Conservation (phyloP, 2,888 invertebrate species). For the Ethmia dodecea region DNA sequence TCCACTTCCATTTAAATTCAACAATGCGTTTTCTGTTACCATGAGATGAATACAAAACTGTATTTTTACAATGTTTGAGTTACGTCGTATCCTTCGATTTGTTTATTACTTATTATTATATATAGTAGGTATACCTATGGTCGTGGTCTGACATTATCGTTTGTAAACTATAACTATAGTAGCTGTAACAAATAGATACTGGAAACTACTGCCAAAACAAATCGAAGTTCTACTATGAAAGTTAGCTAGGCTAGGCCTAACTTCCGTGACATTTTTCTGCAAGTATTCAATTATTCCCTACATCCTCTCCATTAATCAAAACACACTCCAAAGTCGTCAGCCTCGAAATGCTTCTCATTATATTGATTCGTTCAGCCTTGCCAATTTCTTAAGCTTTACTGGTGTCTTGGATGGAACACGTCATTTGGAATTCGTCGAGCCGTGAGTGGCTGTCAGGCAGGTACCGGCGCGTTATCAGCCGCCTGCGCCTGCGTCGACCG, state of each 20-base stretch:
- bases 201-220: no score
- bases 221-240: no score
- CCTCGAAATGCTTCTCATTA: no score
- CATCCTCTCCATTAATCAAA: no score
- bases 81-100: no score
- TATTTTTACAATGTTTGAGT: no score
- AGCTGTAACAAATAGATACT: no score
- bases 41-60: conserved; percentile 60
- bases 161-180: not conserved
- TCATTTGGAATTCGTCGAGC: conserved; percentile 25
- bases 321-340: no score
- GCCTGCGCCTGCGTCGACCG: conserved; percentile 46
- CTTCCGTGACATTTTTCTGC: no score
- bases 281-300: no score
- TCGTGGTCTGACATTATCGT: not conserved
- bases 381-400: not conserved
- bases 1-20: conserved; percentile 57
- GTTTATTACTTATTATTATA: conserved; percentile 19
- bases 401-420: not conserved
- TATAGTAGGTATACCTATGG: conserved; percentile 6
- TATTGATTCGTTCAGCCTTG: no score
- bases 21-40: conserved; percentile 52
- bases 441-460: conserved; percentile 22
- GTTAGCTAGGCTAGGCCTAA: no score
- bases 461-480: conserved; percentile 37